Evolutionary conservation across 2,888 invertebrate species (phyloP), one percentile per base, ranked within the genome.

Genomic region (Spisula solida): DNA sequence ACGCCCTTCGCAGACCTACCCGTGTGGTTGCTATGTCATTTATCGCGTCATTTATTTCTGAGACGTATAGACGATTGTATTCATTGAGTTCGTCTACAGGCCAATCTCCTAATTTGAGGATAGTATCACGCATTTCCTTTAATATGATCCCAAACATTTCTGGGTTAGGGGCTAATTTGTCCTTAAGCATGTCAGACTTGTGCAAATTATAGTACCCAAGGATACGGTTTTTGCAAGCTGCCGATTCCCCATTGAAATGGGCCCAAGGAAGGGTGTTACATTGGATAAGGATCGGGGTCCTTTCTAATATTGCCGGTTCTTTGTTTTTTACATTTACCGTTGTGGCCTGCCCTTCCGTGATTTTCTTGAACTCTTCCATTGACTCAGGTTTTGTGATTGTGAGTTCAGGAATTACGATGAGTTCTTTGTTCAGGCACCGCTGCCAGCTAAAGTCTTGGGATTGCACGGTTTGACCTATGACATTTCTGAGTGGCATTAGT

Each of bases 391-490:
- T 81, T 4, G 25, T 51, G 0, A 55, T 8, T 5, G 51, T n/a
- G 6, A 81, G 14, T 55, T 81, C 81, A 0, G 81, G 81, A 25
- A 81, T 81, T 81, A 81, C 48, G 0, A 81, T 81, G 12, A 81
- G 55, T 20, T 81, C 81, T 25, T 81, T 81, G 55, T 56, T 20
- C 0, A 55, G 0, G 25, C 81, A 81, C 14, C 25, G 14, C 31
- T 31, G 25, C 29, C 34, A 81, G 8, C 8, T 51, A 18, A 81
- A 81, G 31, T 81, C 81, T 0, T 12, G 5, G 0, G 25, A 29
- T 34, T 25, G 81, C 0, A 81, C 29, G 1, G 81, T 81, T 4
- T 51, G 29, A 1, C 81, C 81, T n/a, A 56, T 20, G 0, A 55
- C 14, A n/a, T 81, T 29, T 34, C 25, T 14, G 0, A 81, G 0